Evolutionary conservation across 35 echinoderm and acorn worm species (phyloP).

Genomic region (Patiria miniata): DNA sequence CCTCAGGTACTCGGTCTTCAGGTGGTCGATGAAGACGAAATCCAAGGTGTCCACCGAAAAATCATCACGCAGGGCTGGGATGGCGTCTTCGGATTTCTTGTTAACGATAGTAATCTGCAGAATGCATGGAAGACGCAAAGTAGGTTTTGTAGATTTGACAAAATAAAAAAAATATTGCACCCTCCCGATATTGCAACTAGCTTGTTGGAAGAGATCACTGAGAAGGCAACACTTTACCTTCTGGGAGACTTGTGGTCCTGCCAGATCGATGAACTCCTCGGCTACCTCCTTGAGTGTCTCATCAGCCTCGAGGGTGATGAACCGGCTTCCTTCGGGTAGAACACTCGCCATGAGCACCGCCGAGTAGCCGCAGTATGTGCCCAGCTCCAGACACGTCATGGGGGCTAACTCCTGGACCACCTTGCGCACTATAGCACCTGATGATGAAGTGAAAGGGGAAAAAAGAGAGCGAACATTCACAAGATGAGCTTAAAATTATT

Average conservation of each 20-base stretch:
- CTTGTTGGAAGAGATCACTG: no score
- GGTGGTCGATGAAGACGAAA: slow-evolving; percentile 69
- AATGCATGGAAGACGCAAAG: not conserved
- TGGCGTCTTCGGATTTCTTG: slow-evolving; percentile 59
- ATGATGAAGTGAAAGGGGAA: no score
- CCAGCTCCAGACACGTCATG: slow-evolving; percentile 49
- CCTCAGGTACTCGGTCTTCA: slow-evolving; percentile 47
- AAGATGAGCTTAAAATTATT: no score
- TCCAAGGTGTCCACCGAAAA: slow-evolving; percentile 46
- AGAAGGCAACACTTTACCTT: not conserved
- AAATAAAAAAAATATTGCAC: no score
- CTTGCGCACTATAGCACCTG: slow-evolving; percentile 43
- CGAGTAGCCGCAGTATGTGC: slow-evolving; percentile 70
- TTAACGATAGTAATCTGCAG: slow-evolving; percentile 44
- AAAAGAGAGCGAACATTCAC: no score
- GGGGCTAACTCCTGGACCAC: slow-evolving; percentile 45
- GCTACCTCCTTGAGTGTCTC: not conserved
- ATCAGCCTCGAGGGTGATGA: slow-evolving; percentile 56
- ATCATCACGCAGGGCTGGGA: slow-evolving; percentile 28
- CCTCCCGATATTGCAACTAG: no score
- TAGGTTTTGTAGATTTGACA: not conserved
- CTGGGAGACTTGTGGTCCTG: slow-evolving; percentile 1
- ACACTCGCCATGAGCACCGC: slow-evolving; percentile 47
- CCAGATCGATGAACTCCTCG: slow-evolving; percentile 47
- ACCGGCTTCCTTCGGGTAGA: slow-evolving; percentile 45